phyloP scores from a whole-genome alignment of 1,140 invertebrate species.

The Oryctes rhinoceros region DNA sequence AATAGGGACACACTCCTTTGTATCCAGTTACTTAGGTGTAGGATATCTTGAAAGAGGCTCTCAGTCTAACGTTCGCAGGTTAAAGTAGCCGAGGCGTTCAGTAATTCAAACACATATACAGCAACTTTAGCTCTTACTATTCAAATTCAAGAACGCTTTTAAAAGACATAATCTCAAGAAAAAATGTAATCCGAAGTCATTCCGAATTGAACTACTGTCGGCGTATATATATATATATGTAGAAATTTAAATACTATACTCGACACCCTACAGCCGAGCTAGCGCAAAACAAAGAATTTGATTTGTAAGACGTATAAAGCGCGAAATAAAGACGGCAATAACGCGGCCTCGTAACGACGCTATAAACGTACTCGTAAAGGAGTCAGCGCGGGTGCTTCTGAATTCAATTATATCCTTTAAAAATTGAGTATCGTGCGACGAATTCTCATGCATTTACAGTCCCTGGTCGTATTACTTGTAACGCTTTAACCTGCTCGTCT shows the following conservation, averaged over 20 bases:
- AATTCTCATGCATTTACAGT: no score
- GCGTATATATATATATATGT: not conserved
- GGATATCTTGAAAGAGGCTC: no score
- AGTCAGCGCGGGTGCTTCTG: not conserved
- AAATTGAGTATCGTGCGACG: not conserved
- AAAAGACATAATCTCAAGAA: no score
- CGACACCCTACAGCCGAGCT: not conserved
- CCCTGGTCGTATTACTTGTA: no score
- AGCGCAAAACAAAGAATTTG: conserved; percentile 33
- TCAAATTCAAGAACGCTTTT: no score
- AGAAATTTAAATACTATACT: conserved; percentile 13
- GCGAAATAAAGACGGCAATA: conserved; percentile 24
- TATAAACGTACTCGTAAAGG: conserved; percentile 31
- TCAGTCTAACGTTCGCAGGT: no score
- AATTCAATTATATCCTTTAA: conserved; percentile 25
- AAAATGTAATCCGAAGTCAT: not conserved
- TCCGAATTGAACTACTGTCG: not conserved
- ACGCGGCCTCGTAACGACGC: conserved; percentile 11
- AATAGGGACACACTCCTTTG: no score
- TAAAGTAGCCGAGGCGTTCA: no score
- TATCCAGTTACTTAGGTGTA: no score
- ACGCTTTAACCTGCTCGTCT: no score
- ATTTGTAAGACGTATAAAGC: conserved; percentile 17
- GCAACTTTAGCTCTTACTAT: no score
- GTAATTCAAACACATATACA: no score